Conservation (phyloP, 2,797 vertebrate genomes). For the Acipenser ruthenus region DNA sequence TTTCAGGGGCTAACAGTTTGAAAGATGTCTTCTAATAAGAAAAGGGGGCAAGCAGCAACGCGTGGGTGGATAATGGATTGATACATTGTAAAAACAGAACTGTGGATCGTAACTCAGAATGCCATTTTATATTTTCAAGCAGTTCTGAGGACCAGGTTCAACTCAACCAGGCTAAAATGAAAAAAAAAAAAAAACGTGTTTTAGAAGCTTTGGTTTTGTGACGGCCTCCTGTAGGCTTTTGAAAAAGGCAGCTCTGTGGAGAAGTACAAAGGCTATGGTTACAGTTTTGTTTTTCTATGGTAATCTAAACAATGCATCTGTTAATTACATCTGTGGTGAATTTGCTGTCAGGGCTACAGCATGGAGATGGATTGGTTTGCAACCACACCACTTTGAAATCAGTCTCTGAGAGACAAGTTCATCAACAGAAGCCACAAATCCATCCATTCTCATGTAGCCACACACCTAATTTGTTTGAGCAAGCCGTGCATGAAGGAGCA, state of each 20-base stretch:
- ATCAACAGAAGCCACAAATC: not conserved
- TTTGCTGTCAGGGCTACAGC: not conserved
- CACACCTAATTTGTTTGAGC: not conserved
- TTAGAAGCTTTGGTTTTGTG: too few species aligned
- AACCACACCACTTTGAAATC: not conserved
- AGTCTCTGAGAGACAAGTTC: constrained; percentile 3
- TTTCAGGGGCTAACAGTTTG: too few species aligned
- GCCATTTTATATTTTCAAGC: too few species aligned
- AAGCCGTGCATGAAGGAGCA: not conserved
- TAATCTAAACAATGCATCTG: not conserved
- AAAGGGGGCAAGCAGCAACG: too few species aligned
- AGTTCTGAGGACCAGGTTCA: too few species aligned
- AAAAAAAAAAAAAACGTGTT: too few species aligned
- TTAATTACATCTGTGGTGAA: not conserved
- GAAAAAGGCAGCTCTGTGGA: not conserved
- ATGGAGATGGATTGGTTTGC: not conserved
- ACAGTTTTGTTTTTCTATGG: not conserved
- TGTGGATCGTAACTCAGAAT: too few species aligned
- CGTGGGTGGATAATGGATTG: too few species aligned
- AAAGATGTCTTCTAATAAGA: too few species aligned
- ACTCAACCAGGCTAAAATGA: too few species aligned
- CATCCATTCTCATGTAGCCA: not conserved
- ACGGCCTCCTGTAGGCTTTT: too few species aligned
- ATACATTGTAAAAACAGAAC: too few species aligned
- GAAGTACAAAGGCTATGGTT: not conserved